Conservation (phyloP, 2,888 invertebrate species). For the Epirrita christyi region DNA sequence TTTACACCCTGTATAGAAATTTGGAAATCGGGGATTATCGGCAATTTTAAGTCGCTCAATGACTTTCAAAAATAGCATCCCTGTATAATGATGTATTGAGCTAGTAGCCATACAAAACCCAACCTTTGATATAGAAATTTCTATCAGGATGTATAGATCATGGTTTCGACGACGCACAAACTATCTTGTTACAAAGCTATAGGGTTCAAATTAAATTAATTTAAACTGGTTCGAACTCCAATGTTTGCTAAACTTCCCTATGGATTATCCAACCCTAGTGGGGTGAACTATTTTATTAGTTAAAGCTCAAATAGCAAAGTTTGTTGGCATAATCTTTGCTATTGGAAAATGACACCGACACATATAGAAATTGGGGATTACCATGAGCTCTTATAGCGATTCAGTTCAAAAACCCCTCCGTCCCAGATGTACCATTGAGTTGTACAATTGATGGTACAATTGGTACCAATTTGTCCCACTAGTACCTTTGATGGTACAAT, state of each 20-base stretch:
- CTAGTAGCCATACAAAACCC: neutral
- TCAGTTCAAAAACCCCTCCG: no score
- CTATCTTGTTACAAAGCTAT: slow-evolving; percentile 2
- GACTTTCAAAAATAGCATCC: no score
- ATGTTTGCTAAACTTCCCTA: slow-evolving; percentile 10
- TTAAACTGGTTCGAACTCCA: slow-evolving; percentile 4
- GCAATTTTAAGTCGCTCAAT: no score
- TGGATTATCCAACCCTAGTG: slow-evolving; percentile 13
- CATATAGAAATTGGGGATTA: no score
- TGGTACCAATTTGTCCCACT: no score
- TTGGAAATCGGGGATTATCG: no score
- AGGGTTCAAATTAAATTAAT: slow-evolving; percentile 12
- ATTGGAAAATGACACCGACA: slow-evolving; percentile 22
- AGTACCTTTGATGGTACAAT: no score
- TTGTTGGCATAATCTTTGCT: slow-evolving; percentile 16
- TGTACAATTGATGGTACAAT: no score
- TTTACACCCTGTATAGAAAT: no score
- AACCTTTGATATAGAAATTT: neutral
- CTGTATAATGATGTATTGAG: neutral
- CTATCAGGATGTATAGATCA: neutral
- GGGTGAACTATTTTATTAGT: slow-evolving; percentile 26
- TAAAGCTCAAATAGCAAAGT: slow-evolving; percentile 20
- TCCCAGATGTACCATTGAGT: no score
- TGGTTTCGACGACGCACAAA: neutral
- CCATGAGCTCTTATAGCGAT: no score